Conservation (phyloP, 1,140 invertebrate genomes). For the Drepana arcuata region DNA sequence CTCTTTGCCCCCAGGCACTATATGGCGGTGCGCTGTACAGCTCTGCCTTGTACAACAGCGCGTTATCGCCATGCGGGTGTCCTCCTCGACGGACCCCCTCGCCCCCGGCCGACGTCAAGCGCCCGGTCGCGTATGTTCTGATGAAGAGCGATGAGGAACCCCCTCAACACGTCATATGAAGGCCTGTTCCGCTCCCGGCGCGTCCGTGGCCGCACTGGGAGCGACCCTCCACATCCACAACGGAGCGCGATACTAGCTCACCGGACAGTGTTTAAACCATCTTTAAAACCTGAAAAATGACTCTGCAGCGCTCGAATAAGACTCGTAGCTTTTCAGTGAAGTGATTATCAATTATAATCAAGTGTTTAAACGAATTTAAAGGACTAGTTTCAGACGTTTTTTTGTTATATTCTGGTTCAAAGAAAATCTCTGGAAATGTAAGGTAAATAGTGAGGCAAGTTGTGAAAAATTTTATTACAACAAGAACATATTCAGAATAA, state of each 20-base stretch:
- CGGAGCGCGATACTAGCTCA: slow-evolving; percentile 36
- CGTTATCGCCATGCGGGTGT: slow-evolving; percentile 68
- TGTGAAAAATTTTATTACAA: no score
- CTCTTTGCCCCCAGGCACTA: slow-evolving; percentile 41
- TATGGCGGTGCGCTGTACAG: slow-evolving; percentile 68
- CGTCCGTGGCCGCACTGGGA: slow-evolving; percentile 72
- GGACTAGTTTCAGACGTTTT: no score
- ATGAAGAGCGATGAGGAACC: slow-evolving; percentile 73
- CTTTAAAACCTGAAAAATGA: no score
- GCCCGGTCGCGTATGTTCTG: slow-evolving; percentile 70
- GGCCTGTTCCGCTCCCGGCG: slow-evolving; percentile 84
- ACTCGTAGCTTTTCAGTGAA: no score
- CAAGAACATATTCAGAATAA: no score
- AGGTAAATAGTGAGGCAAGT: no score
- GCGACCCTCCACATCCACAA: slow-evolving; percentile 53
- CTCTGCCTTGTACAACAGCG: slow-evolving; percentile 73
- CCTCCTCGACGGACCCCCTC: slow-evolving; percentile 68
- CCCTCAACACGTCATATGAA: slow-evolving; percentile 84
- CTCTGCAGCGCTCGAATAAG: no score
- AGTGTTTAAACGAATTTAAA: no score
- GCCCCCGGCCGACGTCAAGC: slow-evolving; percentile 64
- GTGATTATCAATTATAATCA: no score
- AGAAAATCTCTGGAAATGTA: no score
- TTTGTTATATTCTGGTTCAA: no score
- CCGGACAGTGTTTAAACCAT: slow-evolving; percentile 61